These are phyloP conservation scores for Hirtodrosophila duncani DNA, from an alignment of 2,888 invertebrate species.

Conservation along the genomic window DNA sequence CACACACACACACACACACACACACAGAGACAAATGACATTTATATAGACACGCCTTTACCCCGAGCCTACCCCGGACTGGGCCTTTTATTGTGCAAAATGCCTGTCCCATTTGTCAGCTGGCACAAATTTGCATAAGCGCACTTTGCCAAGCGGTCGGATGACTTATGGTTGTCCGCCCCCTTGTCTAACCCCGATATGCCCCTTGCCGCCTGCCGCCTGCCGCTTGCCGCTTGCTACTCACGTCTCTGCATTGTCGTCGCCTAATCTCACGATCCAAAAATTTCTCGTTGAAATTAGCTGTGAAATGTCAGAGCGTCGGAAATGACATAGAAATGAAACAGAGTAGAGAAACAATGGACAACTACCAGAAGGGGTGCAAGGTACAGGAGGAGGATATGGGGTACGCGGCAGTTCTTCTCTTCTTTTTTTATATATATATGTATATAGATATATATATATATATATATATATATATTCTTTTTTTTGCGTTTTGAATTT, in stretches of 20 bases:
- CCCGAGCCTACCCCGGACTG: slow-evolving; percentile 23
- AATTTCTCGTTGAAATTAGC: slow-evolving; percentile 66
- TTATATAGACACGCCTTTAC: slow-evolving; percentile 68
- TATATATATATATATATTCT: no score
- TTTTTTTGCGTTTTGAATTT: no score
- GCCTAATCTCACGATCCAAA: slow-evolving; percentile 70
- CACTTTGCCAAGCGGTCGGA: slow-evolving; percentile 65
- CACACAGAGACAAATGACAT: slow-evolving; percentile 58
- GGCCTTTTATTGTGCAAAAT: slow-evolving; percentile 60
- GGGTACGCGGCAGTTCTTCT: no score
- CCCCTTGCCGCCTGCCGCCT: neutral
- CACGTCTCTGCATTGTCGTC: slow-evolving; percentile 2
- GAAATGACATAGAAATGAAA: slow-evolving; percentile 73
- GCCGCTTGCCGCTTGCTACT: neutral
- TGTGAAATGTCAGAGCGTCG: slow-evolving; percentile 59
- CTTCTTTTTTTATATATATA: no score
- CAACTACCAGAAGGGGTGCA: slow-evolving; percentile 1
- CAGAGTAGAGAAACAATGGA: slow-evolving; percentile 66
- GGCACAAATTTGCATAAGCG: slow-evolving; percentile 77
- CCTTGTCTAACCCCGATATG: neutral
- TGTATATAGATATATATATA: no score
- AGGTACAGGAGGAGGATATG: neutral
- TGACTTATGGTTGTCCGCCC: slow-evolving; percentile 63
- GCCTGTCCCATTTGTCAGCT: slow-evolving; percentile 77
- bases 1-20: no score